Evolutionary conservation across 35 echinoderm and acorn worm genomes (phyloP), one percentile per base, ranked within the genome.

Genomic region (Diadema setosum): DNA sequence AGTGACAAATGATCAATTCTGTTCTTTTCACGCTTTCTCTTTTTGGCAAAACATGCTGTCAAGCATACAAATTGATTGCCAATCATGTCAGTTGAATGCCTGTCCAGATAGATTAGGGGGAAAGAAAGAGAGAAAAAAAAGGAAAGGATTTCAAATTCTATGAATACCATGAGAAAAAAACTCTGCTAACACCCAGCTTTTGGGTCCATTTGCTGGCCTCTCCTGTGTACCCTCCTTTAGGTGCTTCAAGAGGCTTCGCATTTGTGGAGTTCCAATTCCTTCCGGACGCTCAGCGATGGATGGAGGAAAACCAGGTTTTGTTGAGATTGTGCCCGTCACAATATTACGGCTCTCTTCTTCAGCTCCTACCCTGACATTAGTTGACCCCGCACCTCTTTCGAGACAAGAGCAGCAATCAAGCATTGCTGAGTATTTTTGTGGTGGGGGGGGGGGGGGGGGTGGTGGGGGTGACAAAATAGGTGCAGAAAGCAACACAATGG

Each of bases 251-350:
- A 82, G 96, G 96, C 86, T 99, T 99, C 94, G 96, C 96, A 83
- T 99, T 99, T 95, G 96, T 99, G 96, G 96, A 99, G 96, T 99
- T 99, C 94, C 93, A 99, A 91, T 92, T 95, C 86, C 93, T 99
- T 84, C 89, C 92, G 58, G 96, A 99, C 78, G 89, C 96, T 50
- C 90, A 94, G 52, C 93, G 96, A 74, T 99, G 96, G 96, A 99
- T 99, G 96, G 96, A 99, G 80, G 89, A 91, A 69, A 99, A 99
- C 87, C 96, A 99, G 96, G 96, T 99, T 99, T 90, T 93, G 87
- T 93, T 86, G 37, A 85, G 73, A 84, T 92, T 64, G 84, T 86
- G 84, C 90, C 80, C 82, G 65, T 92, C 57, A 89, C 88, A 46
- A 70, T 88, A 80, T 86, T 12, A 37, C 48, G 9, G n/a, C 48